Evolutionary conservation across 2,797 vertebrate species (phyloP), one percentile per base, ranked within the genome.

Genomic region (Paratrypauchen microcephalus): DNA sequence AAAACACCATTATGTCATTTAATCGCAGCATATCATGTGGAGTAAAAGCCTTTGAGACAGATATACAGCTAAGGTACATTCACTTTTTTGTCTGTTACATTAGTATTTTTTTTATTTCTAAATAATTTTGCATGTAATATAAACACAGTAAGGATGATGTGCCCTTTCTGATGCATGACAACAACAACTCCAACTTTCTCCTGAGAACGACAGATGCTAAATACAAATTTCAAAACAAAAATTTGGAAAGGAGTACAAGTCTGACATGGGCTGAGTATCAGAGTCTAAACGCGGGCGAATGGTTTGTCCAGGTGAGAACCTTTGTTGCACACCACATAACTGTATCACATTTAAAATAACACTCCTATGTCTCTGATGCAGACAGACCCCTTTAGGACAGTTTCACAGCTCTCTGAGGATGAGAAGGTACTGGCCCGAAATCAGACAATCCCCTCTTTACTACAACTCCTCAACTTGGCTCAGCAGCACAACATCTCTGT

Each of bases 1-100:
- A 99, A 87, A 99, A 99, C 89, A 99, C 97, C 36, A 88, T 98
- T 82, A 97, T 98, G 96, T 97, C 97, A 0, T 95, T 98, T 83
- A 57, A n/a, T 6, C 95, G 90, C 75, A 95, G 95, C 0, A 70
- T 93, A 1, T 73, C 75, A 19, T 97, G 95, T 30, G 88, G 88
- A 5, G 95, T 95, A 70, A 65, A 74, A 0, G 94, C 94, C 69
- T 97, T 98, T 61, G 98, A 99, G 91, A 98, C 96, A 0, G 97
- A 99, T 15, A 92, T 99, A 73, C 94, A 95, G 91, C 76, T 99
- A 89, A 98, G 97, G 97, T 98, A 94, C 81, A 70, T 3, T 2
- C 45, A 62, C 59, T 50, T 26, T 45, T 50, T 64, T 28, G 3
- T 24, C 21, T 48, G 19, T 28, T 45, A n/a, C n/a, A n/a, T n/a